phyloP scores from a whole-genome alignment of 2,113 vertebrate species.

The Gracilinanus agilis region DNA sequence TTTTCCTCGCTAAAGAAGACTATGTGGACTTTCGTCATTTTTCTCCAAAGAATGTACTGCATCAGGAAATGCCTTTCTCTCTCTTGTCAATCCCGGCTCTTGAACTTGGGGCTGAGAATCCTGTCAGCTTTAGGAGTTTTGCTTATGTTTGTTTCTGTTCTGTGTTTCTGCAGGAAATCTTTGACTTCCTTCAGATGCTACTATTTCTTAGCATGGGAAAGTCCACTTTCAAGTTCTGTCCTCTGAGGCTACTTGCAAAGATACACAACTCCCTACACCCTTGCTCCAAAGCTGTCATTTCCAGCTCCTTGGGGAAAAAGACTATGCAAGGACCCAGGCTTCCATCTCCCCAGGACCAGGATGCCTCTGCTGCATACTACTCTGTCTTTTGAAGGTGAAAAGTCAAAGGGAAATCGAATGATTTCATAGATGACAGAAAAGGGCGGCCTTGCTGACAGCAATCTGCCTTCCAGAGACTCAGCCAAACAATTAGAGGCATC shows the following conservation, averaged over 20 bases:
- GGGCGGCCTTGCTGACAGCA: background rate
- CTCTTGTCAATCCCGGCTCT: background rate
- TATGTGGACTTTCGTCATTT: background rate
- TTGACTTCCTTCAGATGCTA: background rate
- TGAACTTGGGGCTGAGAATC: background rate
- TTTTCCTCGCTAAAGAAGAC: background rate
- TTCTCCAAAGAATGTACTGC: background rate
- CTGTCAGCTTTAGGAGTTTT: background rate
- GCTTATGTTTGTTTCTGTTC: background rate
- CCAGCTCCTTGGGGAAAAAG: background rate
- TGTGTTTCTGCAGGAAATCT: background rate
- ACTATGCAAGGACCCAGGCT: background rate
- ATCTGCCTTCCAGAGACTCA: background rate
- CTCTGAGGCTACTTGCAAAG: background rate
- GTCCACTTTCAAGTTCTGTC: background rate
- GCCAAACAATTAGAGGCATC: background rate
- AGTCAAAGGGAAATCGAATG: background rate
- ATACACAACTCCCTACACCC: background rate
- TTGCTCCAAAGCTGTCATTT: background rate
- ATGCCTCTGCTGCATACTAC: background rate
- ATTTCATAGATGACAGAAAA: background rate
- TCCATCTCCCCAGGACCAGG: background rate
- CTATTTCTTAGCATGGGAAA: background rate
- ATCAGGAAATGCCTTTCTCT: background rate
- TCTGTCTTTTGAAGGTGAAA: background rate